Base-by-base conservation (phyloP, 2,113 vertebrate genomes). In the Drymodes brunneopygia region DNA sequence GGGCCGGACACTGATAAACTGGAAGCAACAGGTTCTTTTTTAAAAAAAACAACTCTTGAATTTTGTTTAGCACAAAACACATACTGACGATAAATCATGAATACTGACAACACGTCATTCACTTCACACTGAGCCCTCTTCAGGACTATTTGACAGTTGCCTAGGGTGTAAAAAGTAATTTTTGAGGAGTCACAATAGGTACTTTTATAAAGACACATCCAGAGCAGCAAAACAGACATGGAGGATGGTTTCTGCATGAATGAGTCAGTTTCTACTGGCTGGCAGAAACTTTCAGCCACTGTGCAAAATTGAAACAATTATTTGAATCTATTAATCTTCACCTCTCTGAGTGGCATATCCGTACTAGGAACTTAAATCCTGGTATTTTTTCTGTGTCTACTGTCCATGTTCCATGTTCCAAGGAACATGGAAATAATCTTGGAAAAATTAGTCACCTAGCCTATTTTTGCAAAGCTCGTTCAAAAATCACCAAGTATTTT, bases 401-500 rank as follows among this genome's bases (percentile, higher is more conserved):
- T 57, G 31, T 21, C 42, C 33, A 19, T 28, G 13, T 83, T 83
- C 51, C 67, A 36, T 22, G 24, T 69, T 69, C 83, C 72, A 69
- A 60, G 42, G 69, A 79, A 79, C 18, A 7, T 6, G 42, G 81
- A 89, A 94, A 88, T 57, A 36, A 14, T 61, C 12, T 60, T 31
- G 27, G 65, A 87, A 93, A 92, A 79, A 44, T 72, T 53, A 53
- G 53, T 86, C 56, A 86, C 35, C 71, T 93, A 31, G 35, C 20
- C 81, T 91, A 45, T 89, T 87, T 93, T 88, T 84, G 61, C 36
- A 74, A 70, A 86, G 23, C 48, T 42, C 0, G 0, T 70, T 86
- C 77, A 90, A 95, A 92, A 81, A 91, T 94, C 77, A 94, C 74
- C 66, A 65, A 90, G 88, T 57, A 38, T 86, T 94, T 86, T 90